Conservation (phyloP, 2,797 vertebrate species). For the Malacoctenus gilli region DNA sequence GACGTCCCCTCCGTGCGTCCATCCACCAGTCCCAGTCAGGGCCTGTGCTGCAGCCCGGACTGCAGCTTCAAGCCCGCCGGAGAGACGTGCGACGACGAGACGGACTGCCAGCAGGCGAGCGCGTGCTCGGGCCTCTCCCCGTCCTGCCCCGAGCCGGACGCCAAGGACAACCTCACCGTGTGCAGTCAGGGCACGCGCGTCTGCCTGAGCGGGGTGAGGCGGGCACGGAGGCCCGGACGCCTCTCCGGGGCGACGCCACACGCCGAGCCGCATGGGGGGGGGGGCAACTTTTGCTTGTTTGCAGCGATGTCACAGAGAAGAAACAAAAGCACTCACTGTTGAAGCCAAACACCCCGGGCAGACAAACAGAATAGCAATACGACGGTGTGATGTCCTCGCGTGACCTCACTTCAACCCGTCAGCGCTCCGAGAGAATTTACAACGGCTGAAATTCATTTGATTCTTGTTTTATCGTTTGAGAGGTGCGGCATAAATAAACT, state of each 20-base stretch:
- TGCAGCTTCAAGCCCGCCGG: slow-evolving; percentile 73
- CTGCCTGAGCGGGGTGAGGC: slow-evolving; percentile 83
- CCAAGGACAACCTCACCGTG: slow-evolving; percentile 81
- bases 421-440: too few relatives aligned
- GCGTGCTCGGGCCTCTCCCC: slow-evolving; percentile 77
- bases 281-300: slow-evolving; percentile 2
- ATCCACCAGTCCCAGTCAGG: slow-evolving; percentile 82
- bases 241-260: too few relatives aligned
- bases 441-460: too few relatives aligned
- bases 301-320: too few relatives aligned
- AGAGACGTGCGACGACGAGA: slow-evolving; percentile 75
- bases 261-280: neutral
- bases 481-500: too few relatives aligned
- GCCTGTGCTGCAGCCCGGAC: slow-evolving; percentile 77
- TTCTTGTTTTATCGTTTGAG: too few relatives aligned
- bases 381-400: too few relatives aligned
- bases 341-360: too few relatives aligned
- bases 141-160: slow-evolving; percentile 67
- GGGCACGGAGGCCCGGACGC: too few relatives aligned
- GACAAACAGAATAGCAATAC: too few relatives aligned
- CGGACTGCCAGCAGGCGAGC: slow-evolving; percentile 77
- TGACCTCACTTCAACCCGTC: too few relatives aligned
- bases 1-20: slow-evolving; percentile 5
- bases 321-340: too few relatives aligned
- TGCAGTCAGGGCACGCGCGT: slow-evolving; percentile 80